Base-by-base conservation (phyloP, 37 sponge, comb jelly and placozoan species). In the Eunapius fragilis region DNA sequence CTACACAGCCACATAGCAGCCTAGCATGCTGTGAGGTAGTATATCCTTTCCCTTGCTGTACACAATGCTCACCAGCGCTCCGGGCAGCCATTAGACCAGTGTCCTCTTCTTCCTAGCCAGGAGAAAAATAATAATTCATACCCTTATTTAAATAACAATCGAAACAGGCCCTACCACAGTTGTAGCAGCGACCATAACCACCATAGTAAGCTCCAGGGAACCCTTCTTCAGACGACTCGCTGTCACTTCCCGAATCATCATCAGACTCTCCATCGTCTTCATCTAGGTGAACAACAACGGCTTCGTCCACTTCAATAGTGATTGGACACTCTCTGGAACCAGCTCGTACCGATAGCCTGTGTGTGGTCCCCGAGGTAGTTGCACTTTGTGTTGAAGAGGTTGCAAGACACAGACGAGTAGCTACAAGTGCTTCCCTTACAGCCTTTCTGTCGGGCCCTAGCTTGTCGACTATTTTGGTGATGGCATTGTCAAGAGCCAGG, bases 401-500 rank as follows among this genome's bases (percentile, higher is more conserved):
- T 2, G 1, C 41, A 41, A 6, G 41, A 6, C 41, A 14, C 73
- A 77, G 36, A 24, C 71, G 84, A 25, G 68, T 31, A 34, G 83
- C 58, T 30, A 73, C 58, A 30, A 72, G 4, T 28, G 41, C 17
- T 24, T 38, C 37, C 67, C 89, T 89, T 37, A 72, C 84, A 50
- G 83, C 36, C 67, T 47, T 70, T 27, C 67, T 82, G 3, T 80
- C 74, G 2, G 28, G 28, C 28, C 70, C 38, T 50, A 90, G 37
- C 67, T 85, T 80, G n/a, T 71, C 75, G 10, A 81, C 90, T 82
- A 90, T 50, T 71, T 86, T 86, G 30, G 23, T 31, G 27, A 91
- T 78, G n/a, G 84, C 91, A 77, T 91, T 91, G 70, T 91, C 89
- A 41, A 91, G 45, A 7, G 37, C 91, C 0, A 87, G 72, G 0